Conservation (phyloP, 2,113 vertebrate genomes). For the Salminus brasiliensis region DNA sequence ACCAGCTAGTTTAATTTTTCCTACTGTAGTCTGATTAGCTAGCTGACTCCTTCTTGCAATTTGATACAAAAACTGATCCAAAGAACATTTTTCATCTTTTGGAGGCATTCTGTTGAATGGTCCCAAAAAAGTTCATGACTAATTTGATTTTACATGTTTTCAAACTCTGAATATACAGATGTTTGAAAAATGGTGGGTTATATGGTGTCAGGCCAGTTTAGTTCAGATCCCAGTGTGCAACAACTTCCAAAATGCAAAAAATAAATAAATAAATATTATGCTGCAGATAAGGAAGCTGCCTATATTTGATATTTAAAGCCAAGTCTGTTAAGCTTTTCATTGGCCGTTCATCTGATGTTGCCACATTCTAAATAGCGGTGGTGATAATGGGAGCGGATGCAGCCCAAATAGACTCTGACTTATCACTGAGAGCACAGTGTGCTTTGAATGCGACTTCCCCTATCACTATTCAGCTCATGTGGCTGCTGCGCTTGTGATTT, state of each 20-base stretch:
- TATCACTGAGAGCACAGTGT: constrained; percentile 42
- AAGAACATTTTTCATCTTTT: no score
- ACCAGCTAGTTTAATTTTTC: no score
- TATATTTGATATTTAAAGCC: constrained; percentile 14
- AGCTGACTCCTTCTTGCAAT: no score
- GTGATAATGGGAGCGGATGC: constrained; percentile 52
- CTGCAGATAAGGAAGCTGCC: constrained; percentile 3
- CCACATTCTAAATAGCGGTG: constrained; percentile 37
- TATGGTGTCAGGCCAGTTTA: not conserved
- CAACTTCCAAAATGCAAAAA: constrained; percentile 6
- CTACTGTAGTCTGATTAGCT: no score
- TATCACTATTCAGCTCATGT: constrained; percentile 63
- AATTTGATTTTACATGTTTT: not conserved
- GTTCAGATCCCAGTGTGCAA: not conserved
- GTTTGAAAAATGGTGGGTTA: no score
- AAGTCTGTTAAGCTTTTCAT: constrained; percentile 17
- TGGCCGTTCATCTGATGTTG: constrained; percentile 39
- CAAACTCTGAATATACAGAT: no score
- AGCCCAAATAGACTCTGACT: constrained; percentile 46
- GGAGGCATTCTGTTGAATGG: no score
- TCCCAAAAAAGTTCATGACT: no score
- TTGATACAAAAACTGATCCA: no score
- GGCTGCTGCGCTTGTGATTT: constrained; percentile 45
- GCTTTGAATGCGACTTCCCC: constrained; percentile 28
- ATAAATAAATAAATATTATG: not conserved